A percentile compares a stretch with the other conserved stretches of the same genome.
phyloP scores from a whole-genome alignment of 2,888 invertebrate genomes.

The Callimorpha dominula region DNA sequence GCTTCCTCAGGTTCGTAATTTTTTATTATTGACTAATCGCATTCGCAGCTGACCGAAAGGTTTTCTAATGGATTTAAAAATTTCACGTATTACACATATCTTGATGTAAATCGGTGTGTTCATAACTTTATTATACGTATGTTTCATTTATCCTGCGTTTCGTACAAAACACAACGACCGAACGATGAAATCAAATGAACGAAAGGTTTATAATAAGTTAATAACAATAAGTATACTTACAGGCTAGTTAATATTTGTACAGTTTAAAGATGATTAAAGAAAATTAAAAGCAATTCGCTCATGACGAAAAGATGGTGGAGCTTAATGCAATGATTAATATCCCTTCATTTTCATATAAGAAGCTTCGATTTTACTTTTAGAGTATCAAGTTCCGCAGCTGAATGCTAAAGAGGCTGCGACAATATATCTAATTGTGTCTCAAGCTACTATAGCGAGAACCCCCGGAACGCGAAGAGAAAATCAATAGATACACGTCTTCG shows the following conservation, averaged over 20 bases:
- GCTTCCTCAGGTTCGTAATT: background rate
- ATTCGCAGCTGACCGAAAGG: background rate
- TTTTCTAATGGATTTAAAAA: background rate
- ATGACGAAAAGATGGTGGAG: constrained; percentile 19
- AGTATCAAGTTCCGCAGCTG: constrained; percentile 57
- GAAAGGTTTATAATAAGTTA: too few species aligned
- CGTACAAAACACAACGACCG: too few species aligned
- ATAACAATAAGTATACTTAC: too few species aligned
- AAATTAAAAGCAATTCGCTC: constrained; percentile 19
- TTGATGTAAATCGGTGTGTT: background rate
- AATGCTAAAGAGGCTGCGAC: constrained; percentile 72
- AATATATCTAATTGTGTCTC: constrained; percentile 66
- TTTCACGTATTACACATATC: background rate
- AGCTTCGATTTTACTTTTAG: constrained; percentile 25
- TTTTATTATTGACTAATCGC: background rate
- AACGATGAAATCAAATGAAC: too few species aligned
- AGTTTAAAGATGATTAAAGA: constrained; percentile 8
- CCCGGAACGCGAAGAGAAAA: constrained; percentile 68
- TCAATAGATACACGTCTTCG: constrained; percentile 75
- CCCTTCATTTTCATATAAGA: background rate
- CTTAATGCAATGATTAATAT: constrained; percentile 22
- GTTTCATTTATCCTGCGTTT: too few species aligned
- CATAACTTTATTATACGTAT: too few species aligned
- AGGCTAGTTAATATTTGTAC: too few species aligned
- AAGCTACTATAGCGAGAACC: constrained; percentile 51